Evolutionary conservation across 1,140 invertebrate genomes (phyloP), one percentile per base, ranked within the genome.

Genomic region (Copidosoma floridanum): DNA sequence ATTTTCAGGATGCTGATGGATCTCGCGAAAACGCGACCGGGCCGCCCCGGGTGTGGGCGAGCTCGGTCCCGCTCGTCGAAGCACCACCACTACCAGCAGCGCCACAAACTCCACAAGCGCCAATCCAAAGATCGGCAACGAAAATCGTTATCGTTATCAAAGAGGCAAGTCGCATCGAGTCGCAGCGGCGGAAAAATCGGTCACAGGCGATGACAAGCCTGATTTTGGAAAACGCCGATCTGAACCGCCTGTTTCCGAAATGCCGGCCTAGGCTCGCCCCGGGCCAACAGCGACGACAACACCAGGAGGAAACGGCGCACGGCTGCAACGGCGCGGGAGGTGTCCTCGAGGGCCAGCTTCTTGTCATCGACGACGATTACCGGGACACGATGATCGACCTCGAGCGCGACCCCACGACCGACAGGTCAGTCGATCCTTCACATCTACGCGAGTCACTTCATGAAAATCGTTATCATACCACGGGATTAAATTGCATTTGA

Each of bases 181-280:
- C 8, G 10, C 32, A 10, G 52, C n/a, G 38, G 8, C 16, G 52
- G 2, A 1, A 55, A 29, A 40, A 41, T 12, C 35, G 37, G 35
- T 60, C 59, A 63, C 67, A 69, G 76, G 79, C 79, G 79, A 81
- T 81, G 79, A 80, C 79, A 78, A 79, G 77, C 57, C 69, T 81
- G 78, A 80, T 81, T 68, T 78, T 80, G 73, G 79, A 81, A 68
- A 81, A 79, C 78, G 71, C 78, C 60, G 79, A 81, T 65, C 76
- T 81, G 68, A 80, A 78, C 66, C 77, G 71, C 73, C 75, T 81
- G 68, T 81, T 81, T 71, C 78, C 78, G 61, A 81, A 81, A 80
- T 81, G 79, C 74, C 79, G 79, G 78, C 79, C 79, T 81, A 81
- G 73, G 73, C 71, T 74, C 69, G 71, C 72, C 60, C 72, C 69